Conservation (phyloP, 2,113 vertebrate species). For the Syrrhaptes paradoxus region DNA sequence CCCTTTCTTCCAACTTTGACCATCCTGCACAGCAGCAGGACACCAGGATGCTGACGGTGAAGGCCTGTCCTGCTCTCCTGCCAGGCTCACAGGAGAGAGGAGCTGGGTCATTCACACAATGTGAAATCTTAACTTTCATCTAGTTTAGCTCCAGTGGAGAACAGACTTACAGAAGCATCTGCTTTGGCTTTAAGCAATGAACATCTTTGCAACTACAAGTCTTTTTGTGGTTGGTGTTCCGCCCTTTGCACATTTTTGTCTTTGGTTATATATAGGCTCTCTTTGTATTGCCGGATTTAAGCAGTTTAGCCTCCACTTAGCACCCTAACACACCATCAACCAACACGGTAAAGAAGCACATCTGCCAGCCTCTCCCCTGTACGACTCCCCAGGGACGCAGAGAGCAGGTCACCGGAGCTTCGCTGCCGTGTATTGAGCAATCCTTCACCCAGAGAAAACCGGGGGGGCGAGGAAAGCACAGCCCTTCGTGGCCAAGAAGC, state of each 20-base stretch:
- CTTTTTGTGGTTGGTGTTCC: neutral
- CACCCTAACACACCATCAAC: neutral
- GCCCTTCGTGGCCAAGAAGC: neutral
- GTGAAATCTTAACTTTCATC: neutral
- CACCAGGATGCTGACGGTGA: neutral
- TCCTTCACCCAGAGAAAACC: too few relatives aligned
- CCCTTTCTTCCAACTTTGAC: neutral
- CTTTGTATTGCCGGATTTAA: neutral
- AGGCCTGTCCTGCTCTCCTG: neutral
- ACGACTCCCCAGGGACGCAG: neutral
- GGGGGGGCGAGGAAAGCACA: neutral
- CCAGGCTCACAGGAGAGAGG: neutral
- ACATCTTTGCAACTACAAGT: neutral
- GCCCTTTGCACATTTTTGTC: neutral
- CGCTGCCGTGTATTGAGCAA: rapidly evolving
- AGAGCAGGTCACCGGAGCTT: neutral
- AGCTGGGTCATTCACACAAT: neutral
- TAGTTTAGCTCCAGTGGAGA: neutral
- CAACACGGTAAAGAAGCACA: neutral
- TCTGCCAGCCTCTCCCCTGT: neutral
- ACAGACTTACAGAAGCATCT: neutral
- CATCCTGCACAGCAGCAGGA: neutral
- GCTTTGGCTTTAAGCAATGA: neutral
- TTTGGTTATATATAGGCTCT: neutral
- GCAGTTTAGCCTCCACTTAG: neutral